Percentiles rank a stretch among this genome's conserved stretches.
Conservation (phyloP, 2,113 vertebrate species). For the Hyla sarda region DNA sequence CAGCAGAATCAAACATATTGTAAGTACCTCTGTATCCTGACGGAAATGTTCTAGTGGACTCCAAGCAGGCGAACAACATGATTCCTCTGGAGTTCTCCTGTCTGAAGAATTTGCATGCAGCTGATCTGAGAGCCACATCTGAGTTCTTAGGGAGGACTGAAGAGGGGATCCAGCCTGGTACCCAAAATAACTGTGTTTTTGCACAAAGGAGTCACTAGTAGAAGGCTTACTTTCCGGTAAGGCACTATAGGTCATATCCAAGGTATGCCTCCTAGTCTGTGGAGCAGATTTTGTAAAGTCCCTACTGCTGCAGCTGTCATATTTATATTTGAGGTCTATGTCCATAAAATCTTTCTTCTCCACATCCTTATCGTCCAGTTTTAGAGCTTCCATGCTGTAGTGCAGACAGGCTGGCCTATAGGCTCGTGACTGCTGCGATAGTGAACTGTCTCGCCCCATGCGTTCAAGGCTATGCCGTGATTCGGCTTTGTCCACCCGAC, state of each 20-base stretch:
- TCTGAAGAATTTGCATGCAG: constrained; percentile 82
- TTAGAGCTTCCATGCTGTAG: constrained; percentile 74
- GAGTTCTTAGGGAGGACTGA: constrained; percentile 86
- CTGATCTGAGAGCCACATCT: constrained; percentile 96
- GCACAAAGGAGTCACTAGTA: constrained; percentile 68
- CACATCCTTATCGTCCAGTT: constrained; percentile 73
- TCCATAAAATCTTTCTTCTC: constrained; percentile 74
- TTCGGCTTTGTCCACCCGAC: constrained; percentile 63
- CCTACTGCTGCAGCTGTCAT: constrained; percentile 75
- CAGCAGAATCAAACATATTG: constrained; percentile 65
- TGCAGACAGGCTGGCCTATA: constrained; percentile 72
- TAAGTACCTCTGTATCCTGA: constrained; percentile 75
- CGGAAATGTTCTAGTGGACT: constrained; percentile 74
- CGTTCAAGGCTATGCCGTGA: constrained; percentile 69
- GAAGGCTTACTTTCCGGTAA: constrained; percentile 80
- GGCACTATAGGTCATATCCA: constrained; percentile 86
- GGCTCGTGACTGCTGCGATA: constrained; percentile 72
- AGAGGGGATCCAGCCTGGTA: constrained; percentile 80
- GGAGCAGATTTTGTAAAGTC: constrained; percentile 72
- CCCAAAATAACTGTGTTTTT: constrained; percentile 72
- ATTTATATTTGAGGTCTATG: constrained; percentile 79
- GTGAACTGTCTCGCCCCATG: constrained; percentile 68
- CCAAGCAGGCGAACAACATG: constrained; percentile 68
- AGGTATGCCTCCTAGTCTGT: constrained; percentile 77
- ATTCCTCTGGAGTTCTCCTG: constrained; percentile 73